Evolutionary conservation across 1,140 invertebrate genomes (phyloP).

Genomic region (Aphelinus atriplicis): DNA sequence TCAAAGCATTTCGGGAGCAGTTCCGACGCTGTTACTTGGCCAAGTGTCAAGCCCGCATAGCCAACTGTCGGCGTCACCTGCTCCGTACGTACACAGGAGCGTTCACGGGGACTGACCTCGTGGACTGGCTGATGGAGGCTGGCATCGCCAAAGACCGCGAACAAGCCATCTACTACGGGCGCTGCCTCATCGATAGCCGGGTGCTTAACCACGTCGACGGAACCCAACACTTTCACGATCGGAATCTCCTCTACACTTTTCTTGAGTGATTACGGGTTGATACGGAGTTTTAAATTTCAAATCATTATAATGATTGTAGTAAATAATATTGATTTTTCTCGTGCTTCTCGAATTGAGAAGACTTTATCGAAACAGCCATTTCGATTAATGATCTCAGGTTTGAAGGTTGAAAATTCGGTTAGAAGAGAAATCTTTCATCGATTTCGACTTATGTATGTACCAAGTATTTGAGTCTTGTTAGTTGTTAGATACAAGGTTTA

Average conservation of each 20-base stretch:
- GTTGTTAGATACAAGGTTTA: slow-evolving; percentile 2
- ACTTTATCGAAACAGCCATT: slow-evolving; percentile 26
- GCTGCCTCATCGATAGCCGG: slow-evolving; percentile 82
- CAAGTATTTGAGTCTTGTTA: background rate
- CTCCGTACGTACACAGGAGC: slow-evolving; percentile 79
- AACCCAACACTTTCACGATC: slow-evolving; percentile 82
- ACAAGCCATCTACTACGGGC: slow-evolving; percentile 85
- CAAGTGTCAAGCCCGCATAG: slow-evolving; percentile 83
- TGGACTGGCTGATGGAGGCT: slow-evolving; percentile 85
- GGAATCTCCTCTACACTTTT: slow-evolving; percentile 77
- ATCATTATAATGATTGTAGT: slow-evolving; percentile 2
- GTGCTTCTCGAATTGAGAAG: background rate
- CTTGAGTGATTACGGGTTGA: slow-evolving; percentile 43
- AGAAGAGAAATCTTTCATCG: background rate
- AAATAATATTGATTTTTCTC: background rate
- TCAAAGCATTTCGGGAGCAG: slow-evolving; percentile 86
- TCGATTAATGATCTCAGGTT: slow-evolving; percentile 17
- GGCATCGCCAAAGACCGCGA: slow-evolving; percentile 78
- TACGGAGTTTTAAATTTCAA: slow-evolving; percentile 1
- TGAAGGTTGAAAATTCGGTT: background rate
- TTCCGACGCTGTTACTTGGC: slow-evolving; percentile 86
- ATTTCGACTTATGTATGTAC: background rate
- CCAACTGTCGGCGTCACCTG: slow-evolving; percentile 73
- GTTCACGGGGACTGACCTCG: slow-evolving; percentile 85
- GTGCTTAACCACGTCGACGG: slow-evolving; percentile 85